These are phyloP conservation scores for Agonum fuliginosum DNA, from an alignment of 2,888 invertebrate genomes.

Conservation along the genomic window DNA sequence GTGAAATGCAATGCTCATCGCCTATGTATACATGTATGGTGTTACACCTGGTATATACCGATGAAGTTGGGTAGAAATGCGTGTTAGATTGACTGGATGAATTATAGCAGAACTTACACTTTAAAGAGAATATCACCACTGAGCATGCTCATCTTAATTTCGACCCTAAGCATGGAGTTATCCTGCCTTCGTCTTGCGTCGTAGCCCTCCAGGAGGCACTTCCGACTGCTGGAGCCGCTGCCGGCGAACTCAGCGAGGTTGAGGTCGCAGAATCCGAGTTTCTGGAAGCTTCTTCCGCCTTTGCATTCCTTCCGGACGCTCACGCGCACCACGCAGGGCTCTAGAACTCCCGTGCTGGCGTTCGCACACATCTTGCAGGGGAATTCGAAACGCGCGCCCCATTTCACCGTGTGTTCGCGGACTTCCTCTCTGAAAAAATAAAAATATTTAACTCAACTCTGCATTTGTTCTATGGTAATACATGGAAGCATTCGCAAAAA, in stretches of 20 bases:
- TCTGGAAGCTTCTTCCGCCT: constrained; percentile 91
- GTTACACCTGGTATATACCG: no score
- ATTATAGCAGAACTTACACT: constrained; percentile 89
- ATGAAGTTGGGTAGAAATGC: no score
- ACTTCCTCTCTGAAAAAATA: constrained; percentile 88
- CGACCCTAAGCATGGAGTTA: constrained; percentile 95
- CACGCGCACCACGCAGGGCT: constrained; percentile 93
- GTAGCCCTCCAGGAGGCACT: constrained; percentile 96
- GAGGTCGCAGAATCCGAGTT: constrained; percentile 97
- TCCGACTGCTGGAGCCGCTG: constrained; percentile 88
- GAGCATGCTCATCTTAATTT: constrained; percentile 94
- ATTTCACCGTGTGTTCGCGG: constrained; percentile 93
- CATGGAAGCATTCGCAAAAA: no score
- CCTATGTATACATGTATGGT: no score
- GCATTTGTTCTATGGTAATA: no score
- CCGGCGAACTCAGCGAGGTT: constrained; percentile 98
- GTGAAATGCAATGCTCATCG: no score
- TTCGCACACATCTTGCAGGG: constrained; percentile 98
- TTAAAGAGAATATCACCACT: constrained; percentile 98
- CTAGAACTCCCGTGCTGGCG: constrained; percentile 94
- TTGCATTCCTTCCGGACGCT: constrained; percentile 95
- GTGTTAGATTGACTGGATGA: no score
- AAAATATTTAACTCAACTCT: no score
- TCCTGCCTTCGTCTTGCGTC: constrained; percentile 94
- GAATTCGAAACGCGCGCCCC: constrained; percentile 94